Base-by-base conservation (phyloP, 2,113 vertebrate genomes). In the Desmodus rotundus region DNA sequence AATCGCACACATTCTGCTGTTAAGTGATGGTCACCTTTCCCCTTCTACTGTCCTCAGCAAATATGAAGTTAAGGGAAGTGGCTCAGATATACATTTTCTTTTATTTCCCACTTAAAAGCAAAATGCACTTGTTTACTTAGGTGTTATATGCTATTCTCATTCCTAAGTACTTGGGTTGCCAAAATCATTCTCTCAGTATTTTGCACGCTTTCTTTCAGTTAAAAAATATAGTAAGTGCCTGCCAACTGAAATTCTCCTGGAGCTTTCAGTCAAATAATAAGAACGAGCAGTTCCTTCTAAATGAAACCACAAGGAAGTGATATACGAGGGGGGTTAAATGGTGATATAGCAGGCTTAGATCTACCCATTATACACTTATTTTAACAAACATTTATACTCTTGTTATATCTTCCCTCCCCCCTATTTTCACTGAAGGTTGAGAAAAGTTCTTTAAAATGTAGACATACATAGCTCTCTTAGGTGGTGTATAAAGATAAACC, bases 291-390 rank as follows among this genome's bases (percentile, higher is more conserved):
- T 70, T 70, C 4, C 11, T 82, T 77, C 26, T 63, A 88, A 94
- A 68, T 33, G 15, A 45, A 74, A 50, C 14, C 50, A 36, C n/a
- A 86, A 3, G n/a, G 19, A 80, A 54, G 7, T 52, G 24, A 77
- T 45, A 33, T 47, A 52, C 41, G 26, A 26, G 43, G 52, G 45
- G 33, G 88, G 26, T n/a, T 38, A 88, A 96, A 31, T 61, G 65
- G 70, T 22, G 17, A 68, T 41, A 26, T 7, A 73, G 7, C 10
- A 61, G 72, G 67, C 20, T 85, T 93, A 61, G 47, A 68, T 92
- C 47, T 91, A 83, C 38, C 26, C 20, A 50, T 82, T 86, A 94
- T 50, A 86, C 88, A 94, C 56, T 89, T 72, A 90, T 88, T 94
- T 20, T 72, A 88, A 92, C 31, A 72, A 70, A 43, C 54, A 43